These are phyloP conservation scores for Drosophila asahinai DNA, from an alignment of 1,140 invertebrate genomes.

Conservation along the genomic window DNA sequence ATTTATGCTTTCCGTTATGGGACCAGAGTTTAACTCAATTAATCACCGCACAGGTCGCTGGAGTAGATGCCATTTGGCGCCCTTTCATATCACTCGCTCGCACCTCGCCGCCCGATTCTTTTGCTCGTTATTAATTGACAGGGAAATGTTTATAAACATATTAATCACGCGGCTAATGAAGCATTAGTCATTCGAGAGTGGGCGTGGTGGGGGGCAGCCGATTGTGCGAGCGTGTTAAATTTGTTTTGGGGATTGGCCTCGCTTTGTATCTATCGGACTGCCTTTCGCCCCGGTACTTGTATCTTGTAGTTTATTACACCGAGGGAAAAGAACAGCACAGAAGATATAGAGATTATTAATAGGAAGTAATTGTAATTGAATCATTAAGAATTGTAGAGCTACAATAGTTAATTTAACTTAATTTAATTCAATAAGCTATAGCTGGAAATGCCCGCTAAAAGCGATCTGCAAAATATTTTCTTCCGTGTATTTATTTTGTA, in stretches of 20 bases:
- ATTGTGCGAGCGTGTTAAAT: conserved; percentile 59
- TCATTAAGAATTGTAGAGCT: too few species aligned
- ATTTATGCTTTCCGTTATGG: conserved; percentile 66
- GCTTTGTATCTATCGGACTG: conserved; percentile 35
- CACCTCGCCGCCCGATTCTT: conserved; percentile 32
- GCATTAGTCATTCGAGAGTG: conserved; percentile 68
- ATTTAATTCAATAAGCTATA: too few species aligned
- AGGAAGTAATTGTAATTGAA: too few species aligned
- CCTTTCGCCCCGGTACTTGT: conserved; percentile 44
- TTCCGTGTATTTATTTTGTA: conserved; percentile 26
- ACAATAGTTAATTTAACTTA: too few species aligned
- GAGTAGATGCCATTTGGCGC: conserved; percentile 58
- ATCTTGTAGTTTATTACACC: conserved; percentile 26
- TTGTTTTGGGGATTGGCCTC: conserved; percentile 45
- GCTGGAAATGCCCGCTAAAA: too few species aligned
- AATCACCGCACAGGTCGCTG: conserved; percentile 42
- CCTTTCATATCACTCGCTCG: conserved; percentile 48
- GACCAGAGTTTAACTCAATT: conserved; percentile 48
- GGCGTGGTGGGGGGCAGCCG: conserved; percentile 33
- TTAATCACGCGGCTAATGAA: conserved; percentile 80
- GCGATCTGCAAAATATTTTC: conserved; percentile 1
- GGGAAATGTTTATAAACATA: conserved; percentile 82
- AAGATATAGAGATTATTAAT: too few species aligned
- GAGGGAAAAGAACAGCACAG: background rate
- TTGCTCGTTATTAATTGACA: conserved; percentile 76